Evolutionary conservation across 2,113 vertebrate genomes (phyloP).

Genomic region (Nettapus auritus): DNA sequence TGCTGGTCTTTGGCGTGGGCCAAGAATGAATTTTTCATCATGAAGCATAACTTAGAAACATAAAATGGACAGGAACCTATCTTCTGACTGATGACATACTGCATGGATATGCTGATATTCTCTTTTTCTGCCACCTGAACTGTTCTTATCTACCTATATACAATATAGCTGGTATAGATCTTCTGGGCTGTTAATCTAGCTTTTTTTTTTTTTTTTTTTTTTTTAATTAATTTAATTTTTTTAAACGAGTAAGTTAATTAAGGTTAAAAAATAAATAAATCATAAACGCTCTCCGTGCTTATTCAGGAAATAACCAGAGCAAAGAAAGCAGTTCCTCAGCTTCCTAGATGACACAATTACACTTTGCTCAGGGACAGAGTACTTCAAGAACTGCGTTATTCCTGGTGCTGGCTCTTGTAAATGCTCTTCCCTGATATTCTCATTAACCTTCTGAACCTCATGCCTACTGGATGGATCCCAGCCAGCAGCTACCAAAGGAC

Average conservation of each 20-base stretch:
- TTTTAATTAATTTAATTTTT: not conserved
- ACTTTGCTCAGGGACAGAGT: not conserved
- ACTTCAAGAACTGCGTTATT: constrained; percentile 19
- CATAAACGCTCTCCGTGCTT: not conserved
- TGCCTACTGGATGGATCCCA: constrained; percentile 35
- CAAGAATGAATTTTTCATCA: not conserved
- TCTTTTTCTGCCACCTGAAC: not conserved
- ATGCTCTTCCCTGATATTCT: constrained; percentile 61
- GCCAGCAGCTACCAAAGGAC: constrained; percentile 49
- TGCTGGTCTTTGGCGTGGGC: not conserved
- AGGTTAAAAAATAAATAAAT: not conserved
- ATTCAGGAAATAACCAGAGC: not conserved
- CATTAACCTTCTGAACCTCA: constrained; percentile 58
- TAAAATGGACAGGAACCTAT: not conserved
- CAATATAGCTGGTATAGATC: not conserved
- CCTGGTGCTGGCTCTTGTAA: constrained; percentile 32
- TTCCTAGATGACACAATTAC: not conserved
- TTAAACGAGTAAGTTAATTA: not conserved
- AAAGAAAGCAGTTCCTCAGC: not conserved
- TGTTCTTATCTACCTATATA: not conserved
- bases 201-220: not conserved
- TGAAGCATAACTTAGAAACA: not conserved
- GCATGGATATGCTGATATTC: not conserved
- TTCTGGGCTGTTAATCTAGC: not conserved
- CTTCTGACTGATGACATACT: not conserved